Conservation (phyloP, 2,113 vertebrate genomes). For the Calidris pygmaea region DNA sequence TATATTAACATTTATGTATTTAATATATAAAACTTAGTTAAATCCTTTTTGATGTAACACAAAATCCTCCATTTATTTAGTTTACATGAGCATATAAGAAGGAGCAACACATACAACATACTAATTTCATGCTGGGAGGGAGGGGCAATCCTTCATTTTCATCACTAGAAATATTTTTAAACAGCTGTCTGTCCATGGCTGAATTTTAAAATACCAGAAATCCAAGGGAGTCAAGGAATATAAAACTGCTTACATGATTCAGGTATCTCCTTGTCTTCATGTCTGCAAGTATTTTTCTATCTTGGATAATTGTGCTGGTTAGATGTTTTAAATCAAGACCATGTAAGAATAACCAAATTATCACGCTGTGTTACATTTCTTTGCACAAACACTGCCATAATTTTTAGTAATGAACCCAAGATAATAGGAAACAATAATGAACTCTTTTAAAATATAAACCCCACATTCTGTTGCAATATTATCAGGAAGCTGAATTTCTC, state of each 20-base stretch:
- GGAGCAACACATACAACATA: not conserved
- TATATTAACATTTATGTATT: not conserved
- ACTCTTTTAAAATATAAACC: not conserved
- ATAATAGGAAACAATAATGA: constrained; percentile 11
- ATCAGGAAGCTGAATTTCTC: constrained; percentile 3
- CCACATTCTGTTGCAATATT: not conserved
- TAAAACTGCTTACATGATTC: not conserved
- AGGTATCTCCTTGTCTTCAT: not conserved
- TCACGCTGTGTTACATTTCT: not conserved
- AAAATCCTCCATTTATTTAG: not conserved
- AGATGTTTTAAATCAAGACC: not conserved
- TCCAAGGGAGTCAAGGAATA: not conserved
- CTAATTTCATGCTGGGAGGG: not conserved
- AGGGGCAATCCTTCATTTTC: not conserved
- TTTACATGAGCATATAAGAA: constrained; percentile 31
- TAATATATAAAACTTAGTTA: not conserved
- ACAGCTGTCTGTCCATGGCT: not conserved
- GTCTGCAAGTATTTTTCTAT: not conserved
- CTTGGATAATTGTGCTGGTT: not conserved
- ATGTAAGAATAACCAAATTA: not conserved
- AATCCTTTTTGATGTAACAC: not conserved
- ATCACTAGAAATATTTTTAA: constrained; percentile 24
- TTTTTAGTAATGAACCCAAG: not conserved
- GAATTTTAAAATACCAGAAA: constrained; percentile 13
- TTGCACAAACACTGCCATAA: not conserved